Conservation (phyloP, 2,113 vertebrate genomes). For the Excalfactoria chinensis region DNA sequence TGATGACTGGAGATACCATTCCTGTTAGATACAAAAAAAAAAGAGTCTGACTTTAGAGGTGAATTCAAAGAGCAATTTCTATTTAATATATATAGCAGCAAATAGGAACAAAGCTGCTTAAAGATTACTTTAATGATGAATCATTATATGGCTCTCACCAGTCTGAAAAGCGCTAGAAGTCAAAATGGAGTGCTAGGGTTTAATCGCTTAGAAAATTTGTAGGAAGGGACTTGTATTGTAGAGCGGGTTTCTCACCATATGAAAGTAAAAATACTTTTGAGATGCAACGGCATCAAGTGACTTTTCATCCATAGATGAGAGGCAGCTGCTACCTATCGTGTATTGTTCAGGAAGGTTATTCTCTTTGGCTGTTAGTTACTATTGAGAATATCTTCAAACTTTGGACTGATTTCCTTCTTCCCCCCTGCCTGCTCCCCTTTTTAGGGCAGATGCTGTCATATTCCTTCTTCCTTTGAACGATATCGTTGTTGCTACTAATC, state of each 20-base stretch:
- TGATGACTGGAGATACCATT: slow-evolving; percentile 31
- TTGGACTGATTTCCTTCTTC: background rate
- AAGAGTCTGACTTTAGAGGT: slow-evolving; percentile 47
- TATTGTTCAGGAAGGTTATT: background rate
- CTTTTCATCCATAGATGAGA: background rate
- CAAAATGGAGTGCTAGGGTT: slow-evolving; percentile 52
- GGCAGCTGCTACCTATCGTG: background rate
- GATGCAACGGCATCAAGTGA: background rate
- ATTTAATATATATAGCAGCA: slow-evolving; percentile 52
- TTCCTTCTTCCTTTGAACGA: background rate
- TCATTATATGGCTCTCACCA: slow-evolving; percentile 54
- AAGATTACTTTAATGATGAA: slow-evolving; percentile 62
- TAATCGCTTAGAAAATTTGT: slow-evolving; percentile 10
- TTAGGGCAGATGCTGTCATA: slow-evolving; percentile 1
- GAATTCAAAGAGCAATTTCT: slow-evolving; percentile 59
- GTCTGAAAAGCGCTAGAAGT: slow-evolving; percentile 50
- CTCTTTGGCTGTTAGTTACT: background rate
- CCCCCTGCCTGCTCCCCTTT: rapidly evolving
- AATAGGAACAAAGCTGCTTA: slow-evolving; percentile 64
- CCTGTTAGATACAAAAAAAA: slow-evolving; percentile 23
- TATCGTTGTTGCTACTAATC: background rate
- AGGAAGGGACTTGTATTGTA: background rate
- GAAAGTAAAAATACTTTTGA: background rate
- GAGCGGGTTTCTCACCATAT: background rate
- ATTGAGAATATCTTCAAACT: background rate